A percentile compares a stretch with the other conserved stretches of the same genome.
phyloP scores from a whole-genome alignment of 1,140 invertebrate genomes.

The Lordiphosa collinella region DNA sequence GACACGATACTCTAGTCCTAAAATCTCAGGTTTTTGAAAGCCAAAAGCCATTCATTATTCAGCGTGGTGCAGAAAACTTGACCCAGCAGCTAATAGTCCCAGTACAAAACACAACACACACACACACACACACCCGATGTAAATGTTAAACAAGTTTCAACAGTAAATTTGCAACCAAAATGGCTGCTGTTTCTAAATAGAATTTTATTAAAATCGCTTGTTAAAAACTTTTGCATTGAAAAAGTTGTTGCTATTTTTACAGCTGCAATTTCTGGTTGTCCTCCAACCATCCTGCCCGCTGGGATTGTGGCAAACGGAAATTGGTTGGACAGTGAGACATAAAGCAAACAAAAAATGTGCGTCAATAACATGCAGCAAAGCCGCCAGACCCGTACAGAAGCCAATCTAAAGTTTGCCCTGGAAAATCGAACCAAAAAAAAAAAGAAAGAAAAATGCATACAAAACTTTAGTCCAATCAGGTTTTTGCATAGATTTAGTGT shows the following conservation, averaged over 20 bases:
- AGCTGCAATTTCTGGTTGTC: background rate
- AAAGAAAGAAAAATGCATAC: conserved; percentile 29
- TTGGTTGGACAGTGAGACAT: conserved; percentile 62
- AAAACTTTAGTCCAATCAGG: conserved; percentile 26
- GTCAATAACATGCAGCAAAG: conserved; percentile 57
- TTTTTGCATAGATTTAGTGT: conserved; percentile 53
- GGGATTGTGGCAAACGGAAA: conserved; percentile 63
- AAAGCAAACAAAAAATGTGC: conserved; percentile 64
- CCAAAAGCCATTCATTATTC: no score
- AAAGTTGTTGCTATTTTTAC: conserved; percentile 52
- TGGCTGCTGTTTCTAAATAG: conserved; percentile 57
- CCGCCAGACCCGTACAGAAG: conserved; percentile 42
- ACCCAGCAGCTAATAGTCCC: no score
- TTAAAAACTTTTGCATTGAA: conserved; percentile 66
- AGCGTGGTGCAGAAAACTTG: no score
- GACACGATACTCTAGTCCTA: background rate
- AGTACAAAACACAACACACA: background rate
- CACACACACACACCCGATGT: conserved; percentile 7
- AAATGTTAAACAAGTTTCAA: background rate
- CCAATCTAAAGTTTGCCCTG: conserved; percentile 61
- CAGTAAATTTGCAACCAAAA: conserved; percentile 34
- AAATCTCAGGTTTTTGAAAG: conserved; percentile 7
- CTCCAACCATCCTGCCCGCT: conserved; percentile 1
- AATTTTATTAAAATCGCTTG: conserved; percentile 78
- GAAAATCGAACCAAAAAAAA: conserved; percentile 2